Evolutionary conservation across 2,797 vertebrate genomes (phyloP).

Genomic region (Sandelia bainsii): DNA sequence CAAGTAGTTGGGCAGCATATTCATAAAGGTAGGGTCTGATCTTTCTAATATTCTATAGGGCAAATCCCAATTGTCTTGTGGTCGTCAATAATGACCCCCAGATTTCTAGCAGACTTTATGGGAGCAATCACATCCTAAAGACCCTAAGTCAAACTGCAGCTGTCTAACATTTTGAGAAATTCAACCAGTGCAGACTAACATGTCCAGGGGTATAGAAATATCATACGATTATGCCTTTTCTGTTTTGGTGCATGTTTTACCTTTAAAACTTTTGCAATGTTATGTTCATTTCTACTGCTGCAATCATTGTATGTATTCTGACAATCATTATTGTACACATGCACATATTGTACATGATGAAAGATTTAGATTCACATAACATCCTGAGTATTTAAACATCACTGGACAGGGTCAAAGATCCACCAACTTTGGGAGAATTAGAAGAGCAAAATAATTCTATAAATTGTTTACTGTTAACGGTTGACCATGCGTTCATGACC

Average conservation of each 20-base stretch:
- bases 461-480: too few relatives aligned
- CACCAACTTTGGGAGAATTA: background rate
- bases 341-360: background rate
- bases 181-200: background rate
- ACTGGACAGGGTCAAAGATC: background rate
- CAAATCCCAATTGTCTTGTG: too few relatives aligned
- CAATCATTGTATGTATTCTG: background rate
- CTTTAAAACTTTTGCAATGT: slow-evolving; percentile 12
- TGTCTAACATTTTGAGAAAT: too few relatives aligned
- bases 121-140: too few relatives aligned
- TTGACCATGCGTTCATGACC: too few relatives aligned
- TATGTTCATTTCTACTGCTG: slow-evolving; percentile 2
- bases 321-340: background rate
- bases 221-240: background rate
- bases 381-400: background rate
- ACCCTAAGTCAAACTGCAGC: too few relatives aligned
- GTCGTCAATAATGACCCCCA: too few relatives aligned
- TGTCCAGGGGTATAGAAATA: background rate
- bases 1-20: too few relatives aligned
- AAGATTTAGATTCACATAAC: background rate
- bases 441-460: background rate
- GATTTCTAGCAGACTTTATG: too few relatives aligned
- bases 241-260: background rate
- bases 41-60: too few relatives aligned
- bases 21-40: too few relatives aligned